Base-by-base conservation (phyloP, 2,888 invertebrate species). In the Chromoteleia sp. region DNA sequence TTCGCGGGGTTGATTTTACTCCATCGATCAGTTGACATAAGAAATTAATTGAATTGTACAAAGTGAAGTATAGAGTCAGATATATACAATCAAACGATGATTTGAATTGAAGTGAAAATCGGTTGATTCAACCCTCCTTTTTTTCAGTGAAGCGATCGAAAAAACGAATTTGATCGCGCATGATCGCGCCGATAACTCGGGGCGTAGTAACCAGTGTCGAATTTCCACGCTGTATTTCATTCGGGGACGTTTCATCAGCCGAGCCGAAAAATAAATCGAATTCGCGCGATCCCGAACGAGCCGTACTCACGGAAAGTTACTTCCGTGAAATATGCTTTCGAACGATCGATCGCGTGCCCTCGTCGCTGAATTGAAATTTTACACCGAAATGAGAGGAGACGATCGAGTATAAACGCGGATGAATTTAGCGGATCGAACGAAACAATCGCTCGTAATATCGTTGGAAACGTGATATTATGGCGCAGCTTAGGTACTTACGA, bases 401-500 rank as follows among this genome's bases (percentile, higher is more conserved):
- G 33, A 56, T 41, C 39, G 56, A 19, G n/a, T 36, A 56, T 36
- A 19, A 19, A n/a, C 39, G 39, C 6, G 19, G 48, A 48, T 17
- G 33, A 15, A 25, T 15, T 43, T 12, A 17, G 14, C 33, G 45
- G 54, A 45, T 63, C 48, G 54, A 65, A 56, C 59, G 45, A 76
- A 70, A 76, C 68, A 76, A 71, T 71, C 56, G 71, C 58, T 30
- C 48, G 61, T 56, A 25, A 25, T 6, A 25, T 25, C 25, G 25
- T 2, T 25, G 25, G 2, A 25, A 25, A 25, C 25, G 33, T 70
- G 48, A 63, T 56, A 74, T 58, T 25, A 41, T 17, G 10, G 33
- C 65, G 33, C 19, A 82, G 78, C 74, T 83, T 79, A 83, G 79
- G 93, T 93, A 97, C 98, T 98, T 95, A 99, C 99, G 97, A 99